Base-by-base conservation (phyloP, 2,888 invertebrate species). In the Seira musarum region DNA sequence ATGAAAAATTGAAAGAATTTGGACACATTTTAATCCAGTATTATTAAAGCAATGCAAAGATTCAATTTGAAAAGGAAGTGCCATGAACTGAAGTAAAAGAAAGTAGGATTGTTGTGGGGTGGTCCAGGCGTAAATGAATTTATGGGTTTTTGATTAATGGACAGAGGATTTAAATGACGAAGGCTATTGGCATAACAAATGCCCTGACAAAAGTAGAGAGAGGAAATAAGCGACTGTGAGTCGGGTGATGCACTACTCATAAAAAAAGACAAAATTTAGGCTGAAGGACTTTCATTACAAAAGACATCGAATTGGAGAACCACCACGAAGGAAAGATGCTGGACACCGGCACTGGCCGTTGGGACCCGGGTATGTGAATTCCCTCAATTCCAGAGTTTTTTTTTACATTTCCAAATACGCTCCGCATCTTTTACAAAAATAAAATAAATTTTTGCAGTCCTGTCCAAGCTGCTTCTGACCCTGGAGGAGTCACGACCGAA, bases 381-480 rank as follows among this genome's bases (percentile, higher is more conserved):
- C 6, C 10, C 19, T 61, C 19, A 21, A 17, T 22, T 2, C 61
- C 21, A 60, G 15, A 30, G 3, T 21, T 19, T 13, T 5, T 69
- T 53, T 53, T 69, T 53, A 8, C 68, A 61, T 40, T 67, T 40
- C 40, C 71, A 63, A 60, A 61, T 63, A 60, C n/a, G 10, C 15
- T 30, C 40, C 35, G 24, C 69, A 17, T 19, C 8, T 15, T 5
- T 40, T 25, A 67, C 22, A 22, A 22, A 24, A 64, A 64, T 64
- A 6, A 64, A 8, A 64, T 5, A 24, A 21, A 13, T 63, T 78
- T 74, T 91, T 90, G 10, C 89, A 96, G 96, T 94, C 87, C 91
- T 96, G 82, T 93, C 94, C 73, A 93, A 94, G 88, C 91, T 96
- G 85, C 90, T 96, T 87, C 91, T 93, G 87, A 94, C 95, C n/a